Evolutionary conservation across 2,888 invertebrate genomes (phyloP), one percentile per base, ranked within the genome.

Genomic region (Leptothorax acervorum): DNA sequence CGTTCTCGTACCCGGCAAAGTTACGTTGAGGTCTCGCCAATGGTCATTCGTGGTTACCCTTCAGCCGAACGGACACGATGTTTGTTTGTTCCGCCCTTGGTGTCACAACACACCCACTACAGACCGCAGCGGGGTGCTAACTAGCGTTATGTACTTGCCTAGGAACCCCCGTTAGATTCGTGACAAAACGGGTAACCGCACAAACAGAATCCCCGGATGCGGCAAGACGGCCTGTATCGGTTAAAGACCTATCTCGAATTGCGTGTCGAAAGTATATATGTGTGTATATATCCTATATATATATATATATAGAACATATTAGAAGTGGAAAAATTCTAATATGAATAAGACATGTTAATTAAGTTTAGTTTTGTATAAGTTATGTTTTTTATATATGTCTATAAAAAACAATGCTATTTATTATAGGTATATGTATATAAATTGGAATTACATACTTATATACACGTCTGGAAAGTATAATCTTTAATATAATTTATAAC

Each of bases 51-150:
- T 83, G 79, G 76, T 68, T 84, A 86, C 88, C 88, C 87, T 87
- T 82, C 87, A 53, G 15, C 78, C 86, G 88, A 91, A 88, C 86
- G 91, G 91, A 91, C 90, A 89, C 89, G 89, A 82, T 93, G 92
- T 93, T 94, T 93, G 92, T 93, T 93, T 93, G 92, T 92, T 92
- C 91, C 91, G 87, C 90, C 90, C 90, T 89, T 85, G 86, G 90
- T 93, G 93, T 94, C 93, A 93, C 93, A 94, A 94, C 92, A 94
- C 93, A 92, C 92, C 93, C 92, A 92, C 93, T 93, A 92, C 89
- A 90, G 87, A 85, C 88, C 93, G 87, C 93, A 88, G 91, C 92
- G 82, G 94, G 93, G 92, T 92, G 92, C 92, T 92, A 92, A 93
- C 91, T 92, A 92, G 91, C 83, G 89, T 92, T 92, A 90, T 90